These are phyloP conservation scores for Noturus placidus DNA, from an alignment of 2,113 vertebrate genomes.

Conservation along the genomic window DNA sequence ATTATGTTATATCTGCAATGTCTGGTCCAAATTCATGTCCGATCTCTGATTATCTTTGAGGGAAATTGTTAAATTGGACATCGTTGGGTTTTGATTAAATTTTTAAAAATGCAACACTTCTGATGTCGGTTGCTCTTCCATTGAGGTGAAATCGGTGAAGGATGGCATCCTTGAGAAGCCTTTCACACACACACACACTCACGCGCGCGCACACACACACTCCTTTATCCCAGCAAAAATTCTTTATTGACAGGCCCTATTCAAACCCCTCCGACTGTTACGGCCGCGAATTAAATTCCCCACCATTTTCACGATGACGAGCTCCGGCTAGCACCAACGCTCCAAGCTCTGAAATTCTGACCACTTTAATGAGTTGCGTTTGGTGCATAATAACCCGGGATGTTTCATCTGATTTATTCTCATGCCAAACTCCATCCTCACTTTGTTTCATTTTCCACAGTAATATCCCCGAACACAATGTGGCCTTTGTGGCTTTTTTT, in stretches of 20 bases:
- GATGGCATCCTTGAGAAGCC: slow-evolving; percentile 84
- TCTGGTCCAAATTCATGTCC: neutral
- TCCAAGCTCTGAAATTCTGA: slow-evolving; percentile 18
- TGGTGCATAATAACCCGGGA: slow-evolving; percentile 26
- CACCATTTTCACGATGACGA: slow-evolving; percentile 77
- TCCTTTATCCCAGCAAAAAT: slow-evolving; percentile 80
- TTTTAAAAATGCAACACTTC: slow-evolving; percentile 43
- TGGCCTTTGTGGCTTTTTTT: neutral
- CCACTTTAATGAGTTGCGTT: slow-evolving; percentile 39
- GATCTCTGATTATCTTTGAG: neutral
- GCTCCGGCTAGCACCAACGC: slow-evolving; percentile 51
- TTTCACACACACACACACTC: slow-evolving; percentile 66
- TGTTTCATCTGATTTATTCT: slow-evolving; percentile 20
- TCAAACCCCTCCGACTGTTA: slow-evolving; percentile 79
- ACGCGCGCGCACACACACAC: slow-evolving; percentile 61
- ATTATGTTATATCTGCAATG: no score
- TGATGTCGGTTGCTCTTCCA: slow-evolving; percentile 79
- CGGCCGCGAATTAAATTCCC: slow-evolving; percentile 83
- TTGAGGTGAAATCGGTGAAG: slow-evolving; percentile 88
- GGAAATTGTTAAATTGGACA: neutral
- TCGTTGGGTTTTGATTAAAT: neutral
- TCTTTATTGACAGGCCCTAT: slow-evolving; percentile 89
- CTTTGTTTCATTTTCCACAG: slow-evolving; percentile 35
- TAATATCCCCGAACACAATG: neutral
- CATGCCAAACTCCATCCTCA: slow-evolving; percentile 6